Evolutionary conservation across 2,113 vertebrate species (phyloP).

Genomic region (Dicaeum eximium): DNA sequence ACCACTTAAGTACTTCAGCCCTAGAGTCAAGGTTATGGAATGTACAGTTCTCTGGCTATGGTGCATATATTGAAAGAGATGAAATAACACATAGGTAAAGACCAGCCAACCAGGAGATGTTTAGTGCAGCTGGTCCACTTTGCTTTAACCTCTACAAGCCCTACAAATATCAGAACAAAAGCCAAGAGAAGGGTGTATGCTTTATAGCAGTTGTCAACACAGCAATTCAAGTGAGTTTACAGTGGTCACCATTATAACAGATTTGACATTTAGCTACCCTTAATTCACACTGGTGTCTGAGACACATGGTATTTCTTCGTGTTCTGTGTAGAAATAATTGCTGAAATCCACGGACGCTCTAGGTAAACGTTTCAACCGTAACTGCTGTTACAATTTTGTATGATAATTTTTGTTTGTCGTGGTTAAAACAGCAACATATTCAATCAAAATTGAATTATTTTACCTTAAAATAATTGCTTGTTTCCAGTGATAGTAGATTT

Average conservation of each 20-base stretch:
- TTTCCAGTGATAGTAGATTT: background rate
- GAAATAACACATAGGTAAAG: slow-evolving; percentile 50
- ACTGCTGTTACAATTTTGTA: background rate
- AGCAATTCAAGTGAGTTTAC: background rate
- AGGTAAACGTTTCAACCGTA: background rate
- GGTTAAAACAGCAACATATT: background rate
- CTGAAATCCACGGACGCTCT: background rate
- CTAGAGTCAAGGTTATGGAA: slow-evolving; percentile 75
- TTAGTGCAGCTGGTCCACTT: slow-evolving; percentile 58
- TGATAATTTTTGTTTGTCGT: background rate
- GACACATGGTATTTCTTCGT: background rate
- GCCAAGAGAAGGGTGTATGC: background rate
- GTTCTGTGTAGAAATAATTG: background rate
- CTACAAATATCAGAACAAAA: slow-evolving; percentile 53
- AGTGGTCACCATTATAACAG: background rate
- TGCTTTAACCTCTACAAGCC: slow-evolving; percentile 66
- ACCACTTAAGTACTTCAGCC: slow-evolving; percentile 72
- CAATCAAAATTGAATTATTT: background rate
- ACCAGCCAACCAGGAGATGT: slow-evolving; percentile 58
- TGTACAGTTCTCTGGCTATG: slow-evolving; percentile 68
- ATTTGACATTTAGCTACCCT: slow-evolving; percentile 10
- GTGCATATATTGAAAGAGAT: slow-evolving; percentile 40
- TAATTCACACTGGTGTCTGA: background rate
- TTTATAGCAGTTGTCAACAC: slow-evolving; percentile 22
- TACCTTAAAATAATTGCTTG: background rate